Percentiles rank a stretch among this genome's conserved stretches.
These are phyloP conservation scores for Parus major DNA, from an alignment of 2,113 vertebrate genomes.

Conservation along the genomic window DNA sequence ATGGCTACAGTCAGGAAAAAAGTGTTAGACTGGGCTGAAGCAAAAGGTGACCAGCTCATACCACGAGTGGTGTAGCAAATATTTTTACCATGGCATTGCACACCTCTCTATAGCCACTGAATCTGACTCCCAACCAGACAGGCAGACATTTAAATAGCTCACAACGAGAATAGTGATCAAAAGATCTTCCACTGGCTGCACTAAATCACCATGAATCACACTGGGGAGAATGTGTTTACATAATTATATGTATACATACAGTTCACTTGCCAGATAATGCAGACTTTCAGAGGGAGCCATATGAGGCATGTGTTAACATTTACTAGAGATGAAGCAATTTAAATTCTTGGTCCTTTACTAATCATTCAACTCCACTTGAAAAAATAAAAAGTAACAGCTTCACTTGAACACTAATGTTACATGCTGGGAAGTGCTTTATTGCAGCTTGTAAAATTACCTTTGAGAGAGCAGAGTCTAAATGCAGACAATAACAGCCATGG, in stretches of 20 bases:
- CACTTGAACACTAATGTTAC: conserved; percentile 47
- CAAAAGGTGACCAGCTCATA: not conserved
- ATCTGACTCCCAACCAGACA: not conserved
- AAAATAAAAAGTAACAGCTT: conserved; percentile 59
- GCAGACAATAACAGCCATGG: conserved; percentile 11
- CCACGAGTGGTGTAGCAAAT: not conserved
- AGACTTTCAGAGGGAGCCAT: not conserved
- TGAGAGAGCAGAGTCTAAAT: conserved; percentile 49
- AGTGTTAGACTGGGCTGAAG: not conserved
- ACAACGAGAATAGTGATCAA: not conserved
- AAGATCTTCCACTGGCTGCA: conserved; percentile 8
- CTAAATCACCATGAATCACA: not conserved
- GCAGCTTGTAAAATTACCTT: conserved; percentile 56
- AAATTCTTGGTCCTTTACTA: conserved; percentile 48
- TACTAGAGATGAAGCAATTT: conserved; percentile 51
- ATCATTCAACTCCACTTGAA: conserved; percentile 61
- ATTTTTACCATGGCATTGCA: not conserved
- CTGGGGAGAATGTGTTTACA: not conserved
- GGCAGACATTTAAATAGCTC: not conserved
- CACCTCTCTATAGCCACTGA: not conserved
- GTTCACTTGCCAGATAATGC: conserved; percentile 1
- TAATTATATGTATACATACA: conserved; percentile 37
- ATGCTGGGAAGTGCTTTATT: conserved; percentile 57
- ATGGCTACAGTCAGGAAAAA: not conserved
- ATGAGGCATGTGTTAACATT: conserved; percentile 44